Evolutionary conservation across 2,888 invertebrate species (phyloP), one percentile per base, ranked within the genome.

Genomic region (Epistrophe eligans): DNA sequence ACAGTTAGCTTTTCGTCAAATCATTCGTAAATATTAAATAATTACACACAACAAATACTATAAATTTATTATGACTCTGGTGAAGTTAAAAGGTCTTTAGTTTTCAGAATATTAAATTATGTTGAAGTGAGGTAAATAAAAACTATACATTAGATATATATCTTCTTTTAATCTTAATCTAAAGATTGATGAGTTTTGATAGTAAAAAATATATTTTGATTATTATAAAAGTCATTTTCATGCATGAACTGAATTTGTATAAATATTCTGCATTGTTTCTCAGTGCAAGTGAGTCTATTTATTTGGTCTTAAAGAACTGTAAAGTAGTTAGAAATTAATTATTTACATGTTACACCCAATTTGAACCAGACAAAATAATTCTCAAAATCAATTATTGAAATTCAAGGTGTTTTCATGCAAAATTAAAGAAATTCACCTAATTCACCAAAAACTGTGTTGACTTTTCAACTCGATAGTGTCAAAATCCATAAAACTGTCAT

Each of bases 1-100:
- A 84, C 84, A 84, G 84, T 70, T 84, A 76, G 84, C 74, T 84
- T 84, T 79, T 76, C 62, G 60, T 74, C 80, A 79, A 55, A 71
- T 64, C 48, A 77, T 52, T 60, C 40, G 40, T 52, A 32, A 66
- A 60, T 48, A 60, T 38, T 57, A 52, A 70, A 50, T 50, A 67
- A 35, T n/a, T 50, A 35, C 50, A 55, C 35, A 43, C 15, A 43
- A 50, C 48, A 62, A 67, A 62, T 57, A 52, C 13, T 52, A n/a
- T 50, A 24, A 19, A 13, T 50, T 45, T 13, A 35, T 38, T 19
- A 48, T 55, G 45, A 57, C 58, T 50, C 4, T 38, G 79, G 70
- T 64, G 62, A 62, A 55, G 7, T 43, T 19, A 28, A 55, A 3
- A 15, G 19, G 15, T 43, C 24, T 15, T 35, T 2, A n/a, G 38